phyloP scores from a whole-genome alignment of 2,113 vertebrate genomes.

The Ammodytes marinus region DNA sequence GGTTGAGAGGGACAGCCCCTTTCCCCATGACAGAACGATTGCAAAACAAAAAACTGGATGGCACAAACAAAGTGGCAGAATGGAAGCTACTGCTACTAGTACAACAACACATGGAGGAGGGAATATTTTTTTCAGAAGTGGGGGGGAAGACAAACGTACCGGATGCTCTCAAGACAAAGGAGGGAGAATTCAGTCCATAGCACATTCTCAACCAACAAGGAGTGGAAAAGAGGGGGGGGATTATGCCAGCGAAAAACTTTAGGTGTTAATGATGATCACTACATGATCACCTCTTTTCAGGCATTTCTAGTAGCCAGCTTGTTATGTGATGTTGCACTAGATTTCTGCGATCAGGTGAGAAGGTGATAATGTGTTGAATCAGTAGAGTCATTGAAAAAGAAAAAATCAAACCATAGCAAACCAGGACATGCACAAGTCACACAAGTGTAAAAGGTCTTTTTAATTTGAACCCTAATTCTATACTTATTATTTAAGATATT shows the following conservation, averaged over 20 bases:
- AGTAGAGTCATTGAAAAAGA: conserved; percentile 22
- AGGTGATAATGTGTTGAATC: conserved; percentile 15
- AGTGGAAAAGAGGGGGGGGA: conserved; percentile 79
- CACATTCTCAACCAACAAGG: conserved; percentile 78
- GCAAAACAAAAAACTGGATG: conserved; percentile 73
- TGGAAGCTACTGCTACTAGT: conserved; percentile 81
- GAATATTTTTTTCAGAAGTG: conserved; percentile 66
- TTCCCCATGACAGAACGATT: conserved; percentile 70
- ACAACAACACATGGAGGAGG: conserved; percentile 75
- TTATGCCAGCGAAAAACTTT: conserved; percentile 50
- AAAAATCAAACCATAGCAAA: conserved; percentile 55
- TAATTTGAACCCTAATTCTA: too few relatives aligned
- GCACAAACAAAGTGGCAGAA: conserved; percentile 72
- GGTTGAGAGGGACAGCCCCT: conserved; percentile 73
- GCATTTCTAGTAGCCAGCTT: conserved; percentile 40
- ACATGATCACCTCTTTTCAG: conserved; percentile 36
- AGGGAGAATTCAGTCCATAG: conserved; percentile 85
- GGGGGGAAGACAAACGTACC: conserved; percentile 77
- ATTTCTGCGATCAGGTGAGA: conserved; percentile 31
- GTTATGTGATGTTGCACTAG: conserved; percentile 29
- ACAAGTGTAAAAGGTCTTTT: conserved; percentile 20
- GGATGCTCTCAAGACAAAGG: conserved; percentile 85
- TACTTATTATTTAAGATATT: too few relatives aligned
- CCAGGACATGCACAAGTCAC: conserved; percentile 60
- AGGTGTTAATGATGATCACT: conserved; percentile 60